Percentiles rank a stretch among this genome's conserved stretches.
Conservation (phyloP, 2,797 vertebrate genomes). For the Syncerus caffer region DNA sequence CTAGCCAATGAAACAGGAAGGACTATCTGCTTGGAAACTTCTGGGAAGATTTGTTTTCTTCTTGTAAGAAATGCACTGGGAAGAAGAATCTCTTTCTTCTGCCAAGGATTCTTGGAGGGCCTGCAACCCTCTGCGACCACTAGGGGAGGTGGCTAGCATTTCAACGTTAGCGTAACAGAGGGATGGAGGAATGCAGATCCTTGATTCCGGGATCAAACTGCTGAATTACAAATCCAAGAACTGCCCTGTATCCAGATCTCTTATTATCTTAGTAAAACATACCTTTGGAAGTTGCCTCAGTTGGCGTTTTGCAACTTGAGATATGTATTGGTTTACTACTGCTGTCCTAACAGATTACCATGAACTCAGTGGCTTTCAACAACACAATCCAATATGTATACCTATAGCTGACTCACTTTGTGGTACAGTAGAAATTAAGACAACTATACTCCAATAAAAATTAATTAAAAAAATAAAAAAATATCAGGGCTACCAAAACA, state of each 20-base stretch:
- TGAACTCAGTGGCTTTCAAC: background rate
- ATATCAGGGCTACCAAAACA: background rate
- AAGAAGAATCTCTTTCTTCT: background rate
- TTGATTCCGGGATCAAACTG: background rate
- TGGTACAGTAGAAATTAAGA: background rate
- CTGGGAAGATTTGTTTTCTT: background rate
- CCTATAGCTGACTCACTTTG: background rate
- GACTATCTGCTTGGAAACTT: background rate
- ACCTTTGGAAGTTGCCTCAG: background rate
- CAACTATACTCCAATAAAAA: background rate
- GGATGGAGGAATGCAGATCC: background rate
- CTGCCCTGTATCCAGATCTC: background rate
- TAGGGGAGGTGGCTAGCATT: background rate
- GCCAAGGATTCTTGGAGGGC: background rate
- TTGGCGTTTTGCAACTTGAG: background rate
- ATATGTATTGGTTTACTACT: background rate
- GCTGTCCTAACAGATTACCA: background rate
- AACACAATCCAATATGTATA: background rate
- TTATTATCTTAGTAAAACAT: background rate
- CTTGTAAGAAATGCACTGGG: background rate
- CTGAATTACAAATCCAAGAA: background rate
- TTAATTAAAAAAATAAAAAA: background rate
- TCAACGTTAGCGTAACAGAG: background rate
- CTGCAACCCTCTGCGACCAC: background rate
- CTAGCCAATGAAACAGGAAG: background rate